Percentiles rank a stretch among this genome's conserved stretches.
phyloP scores from a whole-genome alignment of 2,797 vertebrate species.

The Hoplostethus mediterraneus region DNA sequence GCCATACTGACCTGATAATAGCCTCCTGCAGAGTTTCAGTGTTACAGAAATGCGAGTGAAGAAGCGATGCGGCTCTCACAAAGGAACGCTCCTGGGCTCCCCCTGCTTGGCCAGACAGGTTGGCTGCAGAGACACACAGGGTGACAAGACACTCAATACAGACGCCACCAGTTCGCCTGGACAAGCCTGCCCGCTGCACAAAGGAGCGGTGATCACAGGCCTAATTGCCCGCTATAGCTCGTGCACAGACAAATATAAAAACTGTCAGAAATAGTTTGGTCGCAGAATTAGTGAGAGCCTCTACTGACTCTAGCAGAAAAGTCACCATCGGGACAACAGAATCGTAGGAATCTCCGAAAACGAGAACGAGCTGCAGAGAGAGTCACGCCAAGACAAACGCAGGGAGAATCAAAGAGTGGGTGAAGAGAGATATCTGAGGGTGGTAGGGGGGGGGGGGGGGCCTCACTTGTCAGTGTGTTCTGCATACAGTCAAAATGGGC shows the following conservation, averaged over 20 bases:
- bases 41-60: conserved; percentile 91
- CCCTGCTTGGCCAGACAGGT: conserved; percentile 83
- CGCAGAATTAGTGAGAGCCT: conserved; percentile 5
- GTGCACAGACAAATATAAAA: conserved; percentile 59
- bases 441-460: not conserved
- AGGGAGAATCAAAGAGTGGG: not conserved
- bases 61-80: conserved; percentile 88
- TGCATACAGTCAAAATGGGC: conserved; percentile 91
- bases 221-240: conserved; percentile 58
- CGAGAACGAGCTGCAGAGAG: conserved; percentile 11
- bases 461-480: conserved; percentile 89
- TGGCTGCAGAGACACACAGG: conserved; percentile 87
- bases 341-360: not conserved
- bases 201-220: conserved; percentile 61
- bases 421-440: not conserved
- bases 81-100: conserved; percentile 86
- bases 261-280: not conserved
- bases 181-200: conserved; percentile 51
- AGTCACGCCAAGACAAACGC: not conserved
- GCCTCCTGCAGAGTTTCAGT: conserved; percentile 89
- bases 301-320: conserved; percentile 43
- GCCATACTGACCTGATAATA: conserved; percentile 89
- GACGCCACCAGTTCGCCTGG: conserved; percentile 56
- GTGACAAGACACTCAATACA: conserved; percentile 50
- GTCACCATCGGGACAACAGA: conserved; percentile 37